Evolutionary conservation across 2,113 vertebrate species (phyloP), one percentile per base, ranked within the genome.

Genomic region (Panthera leo): DNA sequence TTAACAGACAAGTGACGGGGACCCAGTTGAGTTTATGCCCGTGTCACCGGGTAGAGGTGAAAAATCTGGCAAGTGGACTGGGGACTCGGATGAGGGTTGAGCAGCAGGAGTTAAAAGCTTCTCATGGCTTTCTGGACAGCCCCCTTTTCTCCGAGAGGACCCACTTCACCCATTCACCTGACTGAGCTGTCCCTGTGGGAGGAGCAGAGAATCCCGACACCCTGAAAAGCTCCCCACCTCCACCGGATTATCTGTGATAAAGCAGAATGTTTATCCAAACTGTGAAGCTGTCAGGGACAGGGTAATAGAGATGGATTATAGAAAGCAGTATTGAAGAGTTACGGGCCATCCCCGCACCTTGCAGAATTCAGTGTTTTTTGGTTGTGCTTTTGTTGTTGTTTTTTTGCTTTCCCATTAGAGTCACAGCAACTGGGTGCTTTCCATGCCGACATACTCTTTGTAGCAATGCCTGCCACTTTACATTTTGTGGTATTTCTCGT

Each of bases 1-100:
- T 89, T 90, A 70, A 89, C 80, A 94, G 92, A 97, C 91, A 86
- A 95, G 90, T 67, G n/a, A 36, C 31, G 45, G 83, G 84, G 71
- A 61, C 29, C 76, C 65, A 75, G 29, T 21, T 71, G 58, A 48
- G 75, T 34, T 68, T 65, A 65, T 34, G 53, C 63, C 48, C 2
- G 0, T 13, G 53, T 53, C 84, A 18, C 42, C 78, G 55, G 34
- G 82, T n/a, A 80, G 39, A 73, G 78, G 25, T 87, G 45, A 71
- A 87, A 94, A 91, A 63, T 39, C 93, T 8, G 3, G 45, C 18
- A 19, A 18, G 29, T n/a, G 25, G 19, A 48, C 94, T 25, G 36
- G 78, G 48, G 53, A 86, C 63, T 75, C 2, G 0, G 53, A 34
- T 48, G 19, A 87, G 29, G 21, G 19, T 25, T 48, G 42, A 8